Percentiles rank a stretch among this genome's conserved stretches.
Conservation (phyloP, 1,140 invertebrate species). For the Oncopodura yosiiana region DNA sequence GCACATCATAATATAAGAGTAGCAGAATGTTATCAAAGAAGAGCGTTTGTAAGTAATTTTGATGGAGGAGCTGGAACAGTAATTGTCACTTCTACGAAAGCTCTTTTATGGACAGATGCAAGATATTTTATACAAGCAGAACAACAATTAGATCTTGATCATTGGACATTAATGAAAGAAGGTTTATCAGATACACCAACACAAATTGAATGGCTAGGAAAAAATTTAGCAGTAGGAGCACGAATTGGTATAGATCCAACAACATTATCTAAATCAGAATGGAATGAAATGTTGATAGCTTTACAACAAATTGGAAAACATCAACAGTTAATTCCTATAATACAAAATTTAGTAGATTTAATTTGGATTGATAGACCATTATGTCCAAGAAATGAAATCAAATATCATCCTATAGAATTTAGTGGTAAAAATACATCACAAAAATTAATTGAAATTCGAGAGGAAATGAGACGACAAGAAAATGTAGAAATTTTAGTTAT, state of each 20-base stretch:
- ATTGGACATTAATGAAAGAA: constrained; percentile 65
- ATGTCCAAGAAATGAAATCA: constrained; percentile 43
- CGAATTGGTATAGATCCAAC: constrained; percentile 72
- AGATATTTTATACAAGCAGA: constrained; percentile 76
- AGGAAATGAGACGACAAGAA: constrained; percentile 59
- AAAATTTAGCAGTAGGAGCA: constrained; percentile 58
- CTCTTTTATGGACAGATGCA: constrained; percentile 90
- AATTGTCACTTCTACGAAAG: constrained; percentile 60
- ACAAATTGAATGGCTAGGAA: constrained; percentile 61
- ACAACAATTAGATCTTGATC: constrained; percentile 48
- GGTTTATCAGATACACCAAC: constrained; percentile 57
- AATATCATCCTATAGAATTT: constrained; percentile 48
- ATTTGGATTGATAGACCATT: constrained; percentile 59
- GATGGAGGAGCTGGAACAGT: constrained; percentile 70
- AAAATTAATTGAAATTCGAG: constrained; percentile 58
- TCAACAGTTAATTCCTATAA: constrained; percentile 57
- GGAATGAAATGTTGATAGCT: constrained; percentile 54
- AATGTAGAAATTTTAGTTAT: constrained; percentile 58
- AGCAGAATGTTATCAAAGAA: constrained; percentile 61
- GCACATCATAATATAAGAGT: constrained; percentile 53
- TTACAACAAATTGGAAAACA: constrained; percentile 46
- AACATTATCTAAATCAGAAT: constrained; percentile 60
- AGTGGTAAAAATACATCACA: constrained; percentile 52
- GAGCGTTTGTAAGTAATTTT: constrained; percentile 76
- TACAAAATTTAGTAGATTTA: constrained; percentile 66